Evolutionary conservation across 1,140 invertebrate species (phyloP), one percentile per base, ranked within the genome.

Genomic region (Araneus ventricosus): DNA sequence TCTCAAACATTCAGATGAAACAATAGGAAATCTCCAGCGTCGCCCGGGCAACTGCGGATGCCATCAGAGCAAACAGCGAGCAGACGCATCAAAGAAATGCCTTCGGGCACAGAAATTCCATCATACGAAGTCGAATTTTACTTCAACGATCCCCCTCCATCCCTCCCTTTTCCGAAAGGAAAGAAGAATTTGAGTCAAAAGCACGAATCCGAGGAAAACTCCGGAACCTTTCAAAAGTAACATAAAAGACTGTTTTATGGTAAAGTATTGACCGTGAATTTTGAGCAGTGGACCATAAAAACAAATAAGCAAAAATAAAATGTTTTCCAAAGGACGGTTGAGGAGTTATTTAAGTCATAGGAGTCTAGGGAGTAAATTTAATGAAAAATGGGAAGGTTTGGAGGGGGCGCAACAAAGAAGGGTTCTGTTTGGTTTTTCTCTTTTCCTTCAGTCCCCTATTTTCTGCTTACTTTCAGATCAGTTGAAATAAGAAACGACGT

Each of bases 241-340:
- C 57, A 86, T 59, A 86, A 86, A 27, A 59, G n/a, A 27, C 39
- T 34, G 45, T 20, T 59, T 86, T 86, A 86, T 52, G 84, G 45
- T 86, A 59, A 86, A 86, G 27, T 86, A 34, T 59, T 86, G 84
- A 34, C 45, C 45, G 45, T 59, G 84, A 86, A 45, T 86, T 86
- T 86, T 86, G 52, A 86, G 52, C 84, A 86, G 84, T 20, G 7
- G 27, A 30, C 45, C 45, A 57, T 2, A 45, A 86, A 86, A 59
- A 10, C 8, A 86, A 86, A 86, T 30, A 45, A 86, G 20, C 22
- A 79, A n/a, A 34, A 24, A 79, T 79, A 79, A 34, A 34, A 63
- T 27, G 22, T 27, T 27, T 17, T n/a, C 24, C 20, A 34, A 4
- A 79, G 75, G 30, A 34, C 14, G 6, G 14, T 17, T 17, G 27